Evolutionary conservation across 2,113 vertebrate species (phyloP).

Genomic region (Coracopsis vasa): DNA sequence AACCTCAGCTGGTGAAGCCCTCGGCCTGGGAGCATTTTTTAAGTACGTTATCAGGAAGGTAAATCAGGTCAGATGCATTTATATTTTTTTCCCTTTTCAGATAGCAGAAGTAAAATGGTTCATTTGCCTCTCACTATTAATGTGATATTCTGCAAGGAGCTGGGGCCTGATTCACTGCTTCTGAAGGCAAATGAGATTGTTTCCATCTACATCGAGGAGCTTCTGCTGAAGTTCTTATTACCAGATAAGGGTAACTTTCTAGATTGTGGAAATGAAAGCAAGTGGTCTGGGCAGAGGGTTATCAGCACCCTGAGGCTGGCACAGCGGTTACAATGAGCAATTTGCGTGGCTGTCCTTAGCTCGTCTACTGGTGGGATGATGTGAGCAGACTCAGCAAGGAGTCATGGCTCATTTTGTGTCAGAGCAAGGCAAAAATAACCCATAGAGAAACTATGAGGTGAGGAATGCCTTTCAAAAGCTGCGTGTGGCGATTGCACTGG

Average conservation of each 20-base stretch:
- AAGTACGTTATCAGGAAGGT: slow-evolving; percentile 25
- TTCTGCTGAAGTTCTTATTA: neutral
- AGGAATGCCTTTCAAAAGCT: neutral
- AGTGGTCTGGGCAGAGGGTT: neutral
- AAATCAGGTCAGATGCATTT: slow-evolving; percentile 44
- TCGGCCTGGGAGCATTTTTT: neutral
- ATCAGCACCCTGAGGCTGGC: rapidly evolving
- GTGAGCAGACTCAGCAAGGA: neutral
- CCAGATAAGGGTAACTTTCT: neutral
- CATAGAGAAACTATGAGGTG: rapidly evolving
- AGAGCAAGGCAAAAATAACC: neutral
- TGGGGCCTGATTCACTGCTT: neutral
- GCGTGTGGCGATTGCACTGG: neutral
- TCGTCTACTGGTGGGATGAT: neutral
- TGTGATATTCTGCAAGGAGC: neutral
- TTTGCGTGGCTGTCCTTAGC: neutral
- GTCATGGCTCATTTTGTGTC: neutral
- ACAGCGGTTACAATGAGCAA: rapidly evolving
- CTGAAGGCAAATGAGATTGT: neutral
- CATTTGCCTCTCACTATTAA: slow-evolving; percentile 15
- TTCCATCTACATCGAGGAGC: neutral
- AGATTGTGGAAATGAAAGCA: neutral
- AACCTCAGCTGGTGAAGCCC: neutral
- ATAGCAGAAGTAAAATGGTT: slow-evolving; percentile 19
- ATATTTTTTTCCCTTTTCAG: neutral